Conservation (phyloP, 2,113 vertebrate species). For the Caretta caretta region DNA sequence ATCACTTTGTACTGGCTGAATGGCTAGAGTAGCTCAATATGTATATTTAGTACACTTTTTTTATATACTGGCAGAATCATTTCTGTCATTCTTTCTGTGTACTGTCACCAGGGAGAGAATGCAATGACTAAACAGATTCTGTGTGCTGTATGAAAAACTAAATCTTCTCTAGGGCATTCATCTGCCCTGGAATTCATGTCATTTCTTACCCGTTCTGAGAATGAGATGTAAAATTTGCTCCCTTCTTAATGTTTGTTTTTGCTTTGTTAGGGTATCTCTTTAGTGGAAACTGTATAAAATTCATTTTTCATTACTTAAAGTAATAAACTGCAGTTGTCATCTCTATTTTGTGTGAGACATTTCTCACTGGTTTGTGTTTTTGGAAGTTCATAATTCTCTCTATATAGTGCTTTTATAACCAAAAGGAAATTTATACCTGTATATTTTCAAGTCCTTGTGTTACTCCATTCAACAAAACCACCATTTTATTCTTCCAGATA, state of each 20-base stretch:
- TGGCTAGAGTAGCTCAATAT: not conserved
- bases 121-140: not conserved
- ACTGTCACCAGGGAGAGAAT: constrained; percentile 1
- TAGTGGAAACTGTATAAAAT: not conserved
- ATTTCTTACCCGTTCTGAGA: constrained; percentile 7
- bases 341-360: not conserved
- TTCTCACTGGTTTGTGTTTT: not conserved
- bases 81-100: not conserved
- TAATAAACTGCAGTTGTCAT: not conserved
- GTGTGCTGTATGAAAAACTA: constrained; percentile 6
- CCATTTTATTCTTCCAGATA: not conserved
- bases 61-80: not conserved
- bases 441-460: not conserved
- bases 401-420: not conserved
- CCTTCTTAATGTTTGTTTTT: not conserved
- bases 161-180: not conserved
- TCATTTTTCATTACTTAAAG: constrained; percentile 30
- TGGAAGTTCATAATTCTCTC: not conserved
- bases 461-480: not conserved
- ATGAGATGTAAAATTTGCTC: not conserved
- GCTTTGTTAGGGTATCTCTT: not conserved
- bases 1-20: not conserved
- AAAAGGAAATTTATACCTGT: not conserved
- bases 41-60: not conserved
- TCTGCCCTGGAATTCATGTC: constrained; percentile 22